Conservation (phyloP, 2,888 invertebrate genomes). For the Lumbricus terrestris region DNA sequence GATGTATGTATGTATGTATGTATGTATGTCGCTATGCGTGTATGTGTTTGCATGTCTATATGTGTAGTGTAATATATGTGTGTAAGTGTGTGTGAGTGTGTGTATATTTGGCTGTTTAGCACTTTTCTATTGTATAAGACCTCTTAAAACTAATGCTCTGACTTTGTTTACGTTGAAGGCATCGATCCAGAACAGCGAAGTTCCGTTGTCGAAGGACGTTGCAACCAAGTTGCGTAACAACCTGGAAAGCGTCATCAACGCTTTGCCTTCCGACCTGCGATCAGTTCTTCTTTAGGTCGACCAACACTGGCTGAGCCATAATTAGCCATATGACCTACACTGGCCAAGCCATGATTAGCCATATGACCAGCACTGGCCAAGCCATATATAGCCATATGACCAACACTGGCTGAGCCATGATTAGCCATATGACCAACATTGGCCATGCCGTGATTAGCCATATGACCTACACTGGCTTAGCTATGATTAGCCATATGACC, state of each 20-base stretch:
- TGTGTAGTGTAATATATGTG: neutral
- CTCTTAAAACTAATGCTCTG: neutral
- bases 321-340: neutral
- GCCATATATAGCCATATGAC: neutral
- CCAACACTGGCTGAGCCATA: neutral
- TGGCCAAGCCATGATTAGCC: neutral
- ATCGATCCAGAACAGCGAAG: constrained; percentile 12
- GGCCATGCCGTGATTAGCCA: neutral
- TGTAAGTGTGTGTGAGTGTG: neutral
- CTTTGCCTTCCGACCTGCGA: constrained; percentile 18
- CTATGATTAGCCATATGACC: neutral
- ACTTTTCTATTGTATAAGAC: neutral
- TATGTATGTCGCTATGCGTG: too few species aligned
- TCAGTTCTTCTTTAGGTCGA: constrained; percentile 10
- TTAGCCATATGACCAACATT: neutral
- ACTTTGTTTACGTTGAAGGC: constrained; percentile 13
- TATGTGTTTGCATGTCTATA: neutral
- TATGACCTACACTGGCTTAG: neutral
- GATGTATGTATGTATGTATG: too few species aligned
- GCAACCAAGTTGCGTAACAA: neutral
- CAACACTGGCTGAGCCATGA: neutral
- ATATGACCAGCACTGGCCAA: neutral
- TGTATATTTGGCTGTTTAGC: neutral
- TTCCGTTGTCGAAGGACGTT: constrained; percentile 3
- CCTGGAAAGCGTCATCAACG: constrained; percentile 15